These are phyloP conservation scores for Plemyria rubiginata DNA, from an alignment of 2,888 invertebrate species.

Conservation along the genomic window DNA sequence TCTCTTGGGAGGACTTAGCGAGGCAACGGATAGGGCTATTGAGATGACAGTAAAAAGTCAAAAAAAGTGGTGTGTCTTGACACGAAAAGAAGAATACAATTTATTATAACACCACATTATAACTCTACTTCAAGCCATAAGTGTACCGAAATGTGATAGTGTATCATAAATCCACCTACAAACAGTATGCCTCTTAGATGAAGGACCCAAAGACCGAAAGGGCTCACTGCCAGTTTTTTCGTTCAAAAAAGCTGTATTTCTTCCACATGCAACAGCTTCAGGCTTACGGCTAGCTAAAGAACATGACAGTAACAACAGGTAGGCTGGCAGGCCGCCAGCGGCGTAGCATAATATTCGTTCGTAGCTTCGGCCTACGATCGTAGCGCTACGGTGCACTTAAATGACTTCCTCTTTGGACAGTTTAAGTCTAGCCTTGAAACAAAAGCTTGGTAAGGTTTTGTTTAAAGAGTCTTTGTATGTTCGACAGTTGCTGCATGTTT, in stretches of 20 bases:
- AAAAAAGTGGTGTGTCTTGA: no score
- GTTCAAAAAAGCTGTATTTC: slow-evolving; percentile 13
- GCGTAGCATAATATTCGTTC: slow-evolving; percentile 53
- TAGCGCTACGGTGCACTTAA: slow-evolving; percentile 56
- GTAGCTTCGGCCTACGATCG: slow-evolving; percentile 59
- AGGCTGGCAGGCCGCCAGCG: slow-evolving; percentile 77
- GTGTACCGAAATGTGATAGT: background rate
- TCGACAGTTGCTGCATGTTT: slow-evolving; percentile 28
- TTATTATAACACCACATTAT: no score
- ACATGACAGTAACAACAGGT: slow-evolving; percentile 77
- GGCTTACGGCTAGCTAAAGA: slow-evolving; percentile 53
- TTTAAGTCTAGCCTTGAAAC: slow-evolving; percentile 44
- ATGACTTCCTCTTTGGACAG: slow-evolving; percentile 54
- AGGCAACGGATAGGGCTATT: no score
- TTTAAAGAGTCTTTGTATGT: slow-evolving; percentile 26
- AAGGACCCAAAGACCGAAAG: background rate
- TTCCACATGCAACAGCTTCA: slow-evolving; percentile 56
- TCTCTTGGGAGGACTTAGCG: no score
- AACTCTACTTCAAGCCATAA: no score
- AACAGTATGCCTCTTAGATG: background rate
- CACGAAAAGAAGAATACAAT: no score
- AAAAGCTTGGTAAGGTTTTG: slow-evolving; percentile 29
- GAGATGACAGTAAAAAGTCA: no score
- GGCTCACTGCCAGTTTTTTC: slow-evolving; percentile 1
- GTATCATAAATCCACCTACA: background rate